Evolutionary conservation across 64 coral and sea anemone species (phyloP).

Genomic region (Montipora capricornis): DNA sequence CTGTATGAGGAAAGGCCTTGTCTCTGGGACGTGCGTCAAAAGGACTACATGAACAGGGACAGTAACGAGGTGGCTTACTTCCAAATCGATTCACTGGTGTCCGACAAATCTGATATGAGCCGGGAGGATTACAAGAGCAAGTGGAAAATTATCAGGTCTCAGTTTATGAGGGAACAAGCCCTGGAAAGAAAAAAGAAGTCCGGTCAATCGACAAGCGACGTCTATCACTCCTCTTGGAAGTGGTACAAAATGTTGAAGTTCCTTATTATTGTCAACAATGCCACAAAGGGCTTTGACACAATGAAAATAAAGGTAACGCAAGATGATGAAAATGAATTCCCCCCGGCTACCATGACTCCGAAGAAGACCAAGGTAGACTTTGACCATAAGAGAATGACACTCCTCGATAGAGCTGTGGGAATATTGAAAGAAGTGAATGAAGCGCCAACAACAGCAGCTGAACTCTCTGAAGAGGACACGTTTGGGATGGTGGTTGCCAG

Average conservation of each 20-base stretch:
- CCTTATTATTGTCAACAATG: background rate
- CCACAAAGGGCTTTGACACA: background rate
- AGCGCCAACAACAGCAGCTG: no score
- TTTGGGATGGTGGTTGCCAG: no score
- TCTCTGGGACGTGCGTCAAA: background rate
- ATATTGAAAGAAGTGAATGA: no score
- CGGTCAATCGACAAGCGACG: background rate
- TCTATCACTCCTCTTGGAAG: background rate
- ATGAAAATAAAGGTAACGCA: background rate
- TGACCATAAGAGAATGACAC: no score
- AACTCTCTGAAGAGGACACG: no score
- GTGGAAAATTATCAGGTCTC: background rate
- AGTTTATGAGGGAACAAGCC: slow-evolving; percentile 14
- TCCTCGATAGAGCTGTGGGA: no score
- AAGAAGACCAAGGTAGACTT: no score
- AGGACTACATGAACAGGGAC: background rate
- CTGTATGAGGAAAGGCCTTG: background rate
- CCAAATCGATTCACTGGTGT: background rate
- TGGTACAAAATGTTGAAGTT: slow-evolving; percentile 22
- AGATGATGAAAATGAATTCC: no score
- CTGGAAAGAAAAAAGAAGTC: slow-evolving; percentile 12
- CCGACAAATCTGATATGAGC: background rate
- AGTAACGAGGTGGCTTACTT: background rate
- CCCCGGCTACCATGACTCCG: no score
- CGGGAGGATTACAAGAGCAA: background rate